These are phyloP conservation scores for Palaemon carinicauda DNA, from an alignment of 1,140 invertebrate species.

Conservation along the genomic window DNA sequence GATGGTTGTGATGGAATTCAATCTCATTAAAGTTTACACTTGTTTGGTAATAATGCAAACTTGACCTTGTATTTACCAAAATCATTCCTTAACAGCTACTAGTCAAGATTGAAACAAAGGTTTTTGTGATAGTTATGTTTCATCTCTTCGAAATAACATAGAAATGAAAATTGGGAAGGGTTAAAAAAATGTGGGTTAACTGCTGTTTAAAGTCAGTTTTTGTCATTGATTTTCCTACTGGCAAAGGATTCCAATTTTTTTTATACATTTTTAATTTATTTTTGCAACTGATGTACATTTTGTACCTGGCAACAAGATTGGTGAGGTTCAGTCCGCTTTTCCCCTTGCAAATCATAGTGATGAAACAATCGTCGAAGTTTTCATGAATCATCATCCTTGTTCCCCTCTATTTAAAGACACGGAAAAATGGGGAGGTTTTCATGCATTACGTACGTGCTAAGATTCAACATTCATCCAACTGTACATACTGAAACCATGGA, in stretches of 20 bases:
- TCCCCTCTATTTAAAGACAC: not conserved
- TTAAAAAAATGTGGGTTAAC: not conserved
- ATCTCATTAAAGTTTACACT: slow-evolving; percentile 21
- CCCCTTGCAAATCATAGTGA: not conserved
- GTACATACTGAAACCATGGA: not conserved
- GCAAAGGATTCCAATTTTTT: not conserved
- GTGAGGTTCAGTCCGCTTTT: slow-evolving; percentile 10
- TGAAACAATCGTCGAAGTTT: not conserved
- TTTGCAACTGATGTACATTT: slow-evolving; percentile 30
- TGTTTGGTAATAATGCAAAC: slow-evolving; percentile 35
- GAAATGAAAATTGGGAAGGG: not conserved
- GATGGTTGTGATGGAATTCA: slow-evolving; percentile 47
- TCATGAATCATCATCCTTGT: not conserved
- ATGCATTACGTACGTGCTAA: no score
- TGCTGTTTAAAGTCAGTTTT: slow-evolving; percentile 5
- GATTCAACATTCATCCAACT: no score
- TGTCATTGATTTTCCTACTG: slow-evolving; percentile 7
- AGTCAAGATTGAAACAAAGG: slow-evolving; percentile 36
- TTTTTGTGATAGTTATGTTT: not conserved
- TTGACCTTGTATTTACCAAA: slow-evolving; percentile 34
- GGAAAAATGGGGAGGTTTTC: no score
- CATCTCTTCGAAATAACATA: not conserved
- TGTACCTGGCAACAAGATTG: slow-evolving; percentile 40
- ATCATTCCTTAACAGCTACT: slow-evolving; percentile 49
- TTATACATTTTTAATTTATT: slow-evolving; percentile 11